Conservation (phyloP, 1,140 invertebrate genomes). For the Ganaspis sp. region DNA sequence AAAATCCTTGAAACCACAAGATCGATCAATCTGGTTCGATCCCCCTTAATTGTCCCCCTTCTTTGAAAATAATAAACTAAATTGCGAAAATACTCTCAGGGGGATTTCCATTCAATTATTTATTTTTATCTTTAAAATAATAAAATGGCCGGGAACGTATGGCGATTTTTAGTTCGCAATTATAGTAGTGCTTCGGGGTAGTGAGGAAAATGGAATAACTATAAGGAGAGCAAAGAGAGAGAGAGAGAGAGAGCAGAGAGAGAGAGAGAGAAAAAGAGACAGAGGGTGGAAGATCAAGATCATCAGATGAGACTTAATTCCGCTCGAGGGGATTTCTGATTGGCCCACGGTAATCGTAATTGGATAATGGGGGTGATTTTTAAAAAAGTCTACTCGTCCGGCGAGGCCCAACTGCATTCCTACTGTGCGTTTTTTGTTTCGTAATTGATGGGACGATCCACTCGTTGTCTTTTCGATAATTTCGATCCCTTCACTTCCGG, state of each 20-base stretch:
- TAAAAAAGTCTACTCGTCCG: not conserved
- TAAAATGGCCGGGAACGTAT: not conserved
- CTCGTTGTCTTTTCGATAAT: not conserved
- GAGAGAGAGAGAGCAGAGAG: too few relatives aligned
- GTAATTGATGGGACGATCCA: slow-evolving; percentile 12
- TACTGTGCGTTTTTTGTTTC: not conserved
- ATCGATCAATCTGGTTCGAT: too few relatives aligned
- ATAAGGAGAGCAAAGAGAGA: not conserved
- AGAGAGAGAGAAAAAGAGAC: too few relatives aligned
- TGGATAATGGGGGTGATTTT: slow-evolving; percentile 24
- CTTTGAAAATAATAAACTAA: too few relatives aligned
- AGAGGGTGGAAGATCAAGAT: slow-evolving; percentile 4
- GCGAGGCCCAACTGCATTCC: not conserved
- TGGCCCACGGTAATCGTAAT: slow-evolving; percentile 29
- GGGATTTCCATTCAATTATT: not conserved
- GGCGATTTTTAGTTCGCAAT: slow-evolving; percentile 5
- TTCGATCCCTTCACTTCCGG: not conserved
- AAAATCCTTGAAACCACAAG: too few relatives aligned
- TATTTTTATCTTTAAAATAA: slow-evolving; percentile 8
- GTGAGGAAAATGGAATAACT: slow-evolving; percentile 11
- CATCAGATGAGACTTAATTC: slow-evolving; percentile 6
- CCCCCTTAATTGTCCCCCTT: too few relatives aligned
- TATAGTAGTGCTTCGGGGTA: slow-evolving; percentile 10
- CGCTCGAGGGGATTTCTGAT: not conserved
- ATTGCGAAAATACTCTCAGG: not conserved